Evolutionary conservation across 2,797 vertebrate species (phyloP).

Genomic region (Cheirogaleus major): DNA sequence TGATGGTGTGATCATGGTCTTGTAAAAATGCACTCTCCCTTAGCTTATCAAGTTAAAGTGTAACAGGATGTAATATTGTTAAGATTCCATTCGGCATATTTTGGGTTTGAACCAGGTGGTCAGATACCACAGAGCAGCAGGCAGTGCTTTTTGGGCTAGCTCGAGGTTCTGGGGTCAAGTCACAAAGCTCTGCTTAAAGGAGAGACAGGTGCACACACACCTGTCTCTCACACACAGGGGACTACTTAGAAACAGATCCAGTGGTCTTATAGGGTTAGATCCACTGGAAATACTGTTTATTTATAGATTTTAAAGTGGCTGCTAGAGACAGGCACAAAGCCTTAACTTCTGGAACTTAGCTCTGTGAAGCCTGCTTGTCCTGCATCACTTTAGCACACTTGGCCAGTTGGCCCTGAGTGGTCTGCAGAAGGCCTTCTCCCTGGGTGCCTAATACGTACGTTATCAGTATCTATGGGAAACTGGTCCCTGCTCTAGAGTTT

Average conservation of each 20-base stretch:
- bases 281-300: background rate
- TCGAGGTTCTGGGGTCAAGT: background rate
- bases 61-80: constrained; percentile 47
- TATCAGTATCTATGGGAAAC: background rate
- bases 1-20: constrained; percentile 82
- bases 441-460: background rate
- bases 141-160: constrained; percentile 29
- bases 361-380: constrained; percentile 6
- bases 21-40: constrained; percentile 77
- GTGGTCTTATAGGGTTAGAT: background rate
- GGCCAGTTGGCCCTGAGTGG: background rate
- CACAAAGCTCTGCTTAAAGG: background rate
- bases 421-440: background rate
- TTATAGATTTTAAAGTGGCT: background rate
- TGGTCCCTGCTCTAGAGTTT: constrained; percentile 23
- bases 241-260: constrained; percentile 26
- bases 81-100: constrained; percentile 66
- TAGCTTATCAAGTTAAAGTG: constrained; percentile 72
- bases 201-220: background rate
- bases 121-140: constrained; percentile 9
- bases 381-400: background rate
- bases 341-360: constrained; percentile 15
- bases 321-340: background rate
- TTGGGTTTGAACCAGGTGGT: constrained; percentile 49
- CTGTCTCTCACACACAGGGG: background rate